Evolutionary conservation across 2,797 vertebrate species (phyloP), one percentile per base, ranked within the genome.

Genomic region (Florisuga fusca): DNA sequence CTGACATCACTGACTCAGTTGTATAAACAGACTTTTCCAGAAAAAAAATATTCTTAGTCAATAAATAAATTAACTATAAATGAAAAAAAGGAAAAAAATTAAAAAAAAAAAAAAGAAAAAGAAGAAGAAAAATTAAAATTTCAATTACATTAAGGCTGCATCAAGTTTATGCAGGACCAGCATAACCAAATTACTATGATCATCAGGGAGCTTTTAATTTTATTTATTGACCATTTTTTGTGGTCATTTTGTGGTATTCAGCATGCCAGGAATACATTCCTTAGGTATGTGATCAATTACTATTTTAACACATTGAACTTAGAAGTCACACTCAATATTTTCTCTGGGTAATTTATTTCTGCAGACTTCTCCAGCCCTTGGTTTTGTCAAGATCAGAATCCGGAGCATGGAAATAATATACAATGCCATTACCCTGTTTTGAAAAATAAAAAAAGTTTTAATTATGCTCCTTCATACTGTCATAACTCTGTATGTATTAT

Each of bases 361-460:
- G 18, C 58, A 90, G 38, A 43, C 11, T 73, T 87, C 13, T 84
- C 64, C 29, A 93, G 57, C 16, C 20, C 8, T 73, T 59, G 9
- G 11, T 76, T 88, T 90, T 87, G 38, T 58, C 61, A 69, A 84
- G 18, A 78, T 41, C 25, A 84, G n/a, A 91, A 84, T 76, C 48
- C n/a, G 27, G 33, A 69, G 20, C 36, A 71, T 12, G 69, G 36
- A 82, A 93, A 92, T 51, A 89, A 79, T 27, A 41, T 19, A 67
- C 5, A 82, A 4, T 25, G 7, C 6, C 46, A 15, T 43, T 86
- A 72, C 2, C 1, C 10, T 33, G 23, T 33, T 80, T 84, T 72
- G 34, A 82, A 88, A 84, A 87, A 67, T 43, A 87, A 79, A 84
- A 88, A 90, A 85, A 85, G n/a, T n/a, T n/a, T n/a, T 93, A 41